Evolutionary conservation across 2,797 vertebrate species (phyloP).

Genomic region (Hemibagrus guttatus): DNA sequence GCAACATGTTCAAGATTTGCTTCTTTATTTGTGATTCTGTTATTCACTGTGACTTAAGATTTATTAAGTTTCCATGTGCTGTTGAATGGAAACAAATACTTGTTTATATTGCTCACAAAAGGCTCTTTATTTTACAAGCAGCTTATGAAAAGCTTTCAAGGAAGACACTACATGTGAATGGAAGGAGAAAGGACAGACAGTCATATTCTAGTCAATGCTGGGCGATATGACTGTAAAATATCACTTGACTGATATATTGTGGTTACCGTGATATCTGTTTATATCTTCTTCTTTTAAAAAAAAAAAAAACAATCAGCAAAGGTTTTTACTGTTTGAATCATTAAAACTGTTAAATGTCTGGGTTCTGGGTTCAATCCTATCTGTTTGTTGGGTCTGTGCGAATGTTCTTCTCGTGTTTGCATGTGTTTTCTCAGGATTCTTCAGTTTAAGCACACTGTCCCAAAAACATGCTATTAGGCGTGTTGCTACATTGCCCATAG

Average conservation of each 20-base stretch:
- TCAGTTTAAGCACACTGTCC: not conserved
- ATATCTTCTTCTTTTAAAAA: not conserved
- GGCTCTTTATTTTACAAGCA: conserved; percentile 26
- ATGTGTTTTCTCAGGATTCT: not conserved
- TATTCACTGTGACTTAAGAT: not conserved
- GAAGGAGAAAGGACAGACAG: not conserved
- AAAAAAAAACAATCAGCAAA: not conserved
- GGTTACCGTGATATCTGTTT: not conserved
- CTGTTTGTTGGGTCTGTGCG: too few species aligned
- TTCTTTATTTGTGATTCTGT: not conserved
- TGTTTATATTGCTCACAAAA: conserved; percentile 1
- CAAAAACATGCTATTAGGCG: not conserved
- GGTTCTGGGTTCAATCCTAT: not conserved
- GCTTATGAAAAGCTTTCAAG: not conserved
- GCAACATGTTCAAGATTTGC: not conserved
- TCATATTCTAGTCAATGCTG: not conserved
- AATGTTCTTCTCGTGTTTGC: not conserved
- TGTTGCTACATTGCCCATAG: not conserved
- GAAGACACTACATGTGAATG: not conserved
- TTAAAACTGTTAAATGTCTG: not conserved
- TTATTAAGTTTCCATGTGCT: conserved; percentile 11
- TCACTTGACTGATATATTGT: not conserved
- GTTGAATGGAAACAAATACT: not conserved
- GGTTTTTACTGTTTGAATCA: not conserved
- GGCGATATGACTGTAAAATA: not conserved